These are phyloP conservation scores for Acromyrmex heyeri DNA, from an alignment of 1,140 invertebrate genomes.

Conservation along the genomic window DNA sequence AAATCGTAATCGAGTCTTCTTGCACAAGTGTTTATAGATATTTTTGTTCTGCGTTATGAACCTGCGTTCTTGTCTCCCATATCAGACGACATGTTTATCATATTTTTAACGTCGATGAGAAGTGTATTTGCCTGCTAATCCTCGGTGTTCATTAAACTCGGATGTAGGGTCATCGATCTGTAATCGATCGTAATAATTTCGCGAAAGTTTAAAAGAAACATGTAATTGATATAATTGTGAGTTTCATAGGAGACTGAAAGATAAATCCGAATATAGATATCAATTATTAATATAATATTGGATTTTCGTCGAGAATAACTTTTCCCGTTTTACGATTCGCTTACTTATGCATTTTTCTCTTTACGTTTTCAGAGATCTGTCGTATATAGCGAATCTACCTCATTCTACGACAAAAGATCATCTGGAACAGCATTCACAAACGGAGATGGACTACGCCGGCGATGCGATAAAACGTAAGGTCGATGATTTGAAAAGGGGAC, in stretches of 20 bases:
- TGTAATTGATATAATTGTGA: not conserved
- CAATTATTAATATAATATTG: not conserved
- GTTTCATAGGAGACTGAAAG: not conserved
- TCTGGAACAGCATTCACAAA: constrained; percentile 56
- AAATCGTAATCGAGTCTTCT: constrained; percentile 19
- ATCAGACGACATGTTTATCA: constrained; percentile 4
- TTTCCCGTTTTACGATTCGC: not conserved
- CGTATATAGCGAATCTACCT: constrained; percentile 58
- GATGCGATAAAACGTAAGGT: constrained; percentile 63
- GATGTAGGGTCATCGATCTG: constrained; percentile 20
- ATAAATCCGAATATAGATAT: not conserved
- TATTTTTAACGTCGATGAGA: not conserved
- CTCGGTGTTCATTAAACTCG: not conserved
- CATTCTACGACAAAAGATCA: constrained; percentile 47
- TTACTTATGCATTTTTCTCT: not conserved
- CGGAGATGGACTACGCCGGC: constrained; percentile 40
- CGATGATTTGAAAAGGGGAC: constrained; percentile 53
- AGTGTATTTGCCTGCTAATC: not conserved
- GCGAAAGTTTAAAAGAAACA: not conserved
- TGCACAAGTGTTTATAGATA: constrained; percentile 7
- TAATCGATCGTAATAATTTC: not conserved
- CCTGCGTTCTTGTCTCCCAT: not conserved
- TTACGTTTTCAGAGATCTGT: constrained; percentile 37
- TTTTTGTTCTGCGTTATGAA: too few species aligned
- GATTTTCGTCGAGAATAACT: not conserved